Base-by-base conservation (phyloP, 2,113 vertebrate species). In the Cottus gobio region DNA sequence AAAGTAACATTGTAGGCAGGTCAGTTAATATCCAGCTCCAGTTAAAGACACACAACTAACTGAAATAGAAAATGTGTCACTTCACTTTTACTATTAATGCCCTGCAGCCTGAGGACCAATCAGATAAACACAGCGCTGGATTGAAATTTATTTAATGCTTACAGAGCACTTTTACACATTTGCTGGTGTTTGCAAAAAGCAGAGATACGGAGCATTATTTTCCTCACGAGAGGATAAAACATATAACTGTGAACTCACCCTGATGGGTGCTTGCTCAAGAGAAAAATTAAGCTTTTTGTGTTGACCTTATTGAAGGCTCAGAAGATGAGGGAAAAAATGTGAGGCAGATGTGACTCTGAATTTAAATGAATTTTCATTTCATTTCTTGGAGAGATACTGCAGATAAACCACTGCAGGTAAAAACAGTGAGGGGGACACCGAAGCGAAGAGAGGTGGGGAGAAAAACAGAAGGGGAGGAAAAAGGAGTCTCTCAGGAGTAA, bases 351-450 rank as follows among this genome's bases (percentile, higher is more conserved):
- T 73, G n/a, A 34, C 10, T 48, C 39, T 52, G 56, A 50, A 28
- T 64, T 36, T 58, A 13, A 67, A 30, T 73, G 20, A 5, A 50
- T 20, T 39, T 52, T 48, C 37, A 37, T 20, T 60, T 74, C 2
- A 31, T 5, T 60, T 74, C 2, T 24, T 5, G 52, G 70, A 28
- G 30, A 62, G 71, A 71, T 76, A 3, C 73, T 71, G 73, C 58
- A 58, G 66, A 76, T 48, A 48, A 57, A 75, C 12, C 30, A 30
- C 56, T 61, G 70, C 62, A 73, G 64, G 42, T 50, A 39, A 50
- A 50, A 22, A 52, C 37, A 60, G 70, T 18, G 54, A 15, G 70
- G 37, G 54, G n/a, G 31, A 34, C 56, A 8, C 30, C 5, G 7
- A 4, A 4, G 69, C 6, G 13, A 62, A 15, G 13, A 20, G 42